Percentiles rank a stretch among this genome's conserved stretches.
Evolutionary conservation across 2,888 invertebrate genomes (phyloP).

Genomic region (Melieria crassipennis): DNA sequence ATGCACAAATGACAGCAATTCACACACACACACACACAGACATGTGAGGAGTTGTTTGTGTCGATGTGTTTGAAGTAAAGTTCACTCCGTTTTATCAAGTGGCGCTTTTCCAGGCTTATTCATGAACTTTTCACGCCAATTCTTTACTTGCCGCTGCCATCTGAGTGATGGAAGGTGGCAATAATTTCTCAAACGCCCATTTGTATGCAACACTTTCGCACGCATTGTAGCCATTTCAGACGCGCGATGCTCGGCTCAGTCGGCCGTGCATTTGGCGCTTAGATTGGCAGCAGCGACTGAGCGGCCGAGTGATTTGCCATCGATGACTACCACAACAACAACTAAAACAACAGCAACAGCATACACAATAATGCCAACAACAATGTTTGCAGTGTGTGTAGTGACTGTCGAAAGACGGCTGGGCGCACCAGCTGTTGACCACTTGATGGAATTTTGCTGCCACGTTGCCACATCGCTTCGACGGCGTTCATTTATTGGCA

Average conservation of each 20-base stretch:
- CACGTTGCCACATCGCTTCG: conserved; percentile 11
- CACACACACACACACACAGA: conserved; percentile 5
- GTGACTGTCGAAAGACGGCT: too few relatives aligned
- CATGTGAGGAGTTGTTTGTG: background rate
- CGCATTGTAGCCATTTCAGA: background rate
- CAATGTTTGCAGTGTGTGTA: background rate
- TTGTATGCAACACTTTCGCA: conserved; percentile 8
- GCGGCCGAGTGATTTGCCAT: conserved; percentile 30
- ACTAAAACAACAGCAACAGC: background rate
- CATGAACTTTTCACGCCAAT: too few relatives aligned
- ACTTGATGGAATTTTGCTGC: conserved; percentile 47
- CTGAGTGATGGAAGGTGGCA: too few relatives aligned
- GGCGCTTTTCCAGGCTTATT: too few relatives aligned
- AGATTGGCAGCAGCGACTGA: conserved; percentile 3
- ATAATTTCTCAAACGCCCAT: background rate
- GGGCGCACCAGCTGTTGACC: conserved; percentile 44
- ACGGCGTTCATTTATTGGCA: conserved; percentile 15
- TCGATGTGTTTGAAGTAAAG: background rate
- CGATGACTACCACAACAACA: background rate
- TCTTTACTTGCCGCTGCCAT: too few relatives aligned
- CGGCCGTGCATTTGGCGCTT: background rate
- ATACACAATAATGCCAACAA: conserved; percentile 6
- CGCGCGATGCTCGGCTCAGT: too few relatives aligned
- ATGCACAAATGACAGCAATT: too few relatives aligned
- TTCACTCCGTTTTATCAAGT: too few relatives aligned